Percentiles rank a stretch among this genome's conserved stretches.
Conservation (phyloP, 2,888 invertebrate genomes). For the Disparrhopalites patrizii region DNA sequence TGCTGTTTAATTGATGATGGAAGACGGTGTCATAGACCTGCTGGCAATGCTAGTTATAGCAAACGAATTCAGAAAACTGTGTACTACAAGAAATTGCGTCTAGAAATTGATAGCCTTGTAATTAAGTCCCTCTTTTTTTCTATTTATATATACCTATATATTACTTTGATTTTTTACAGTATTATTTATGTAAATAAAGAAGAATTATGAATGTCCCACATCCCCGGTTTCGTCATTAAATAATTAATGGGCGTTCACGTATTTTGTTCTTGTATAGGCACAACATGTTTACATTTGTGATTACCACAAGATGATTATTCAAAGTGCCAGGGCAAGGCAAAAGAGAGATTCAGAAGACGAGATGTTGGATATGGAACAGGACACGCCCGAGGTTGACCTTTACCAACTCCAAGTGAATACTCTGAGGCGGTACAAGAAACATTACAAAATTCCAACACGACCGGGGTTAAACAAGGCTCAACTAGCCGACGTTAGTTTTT, state of each 20-base stretch:
- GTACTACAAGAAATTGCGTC: conserved; percentile 80
- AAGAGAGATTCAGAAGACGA: conserved; percentile 93
- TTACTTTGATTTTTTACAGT: not conserved
- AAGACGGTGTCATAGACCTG: conserved; percentile 78
- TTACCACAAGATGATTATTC: conserved; percentile 91
- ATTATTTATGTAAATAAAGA: too few species aligned
- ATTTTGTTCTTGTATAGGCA: conserved; percentile 60
- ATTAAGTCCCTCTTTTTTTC: not conserved
- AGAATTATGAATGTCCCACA: too few species aligned
- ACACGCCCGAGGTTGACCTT: conserved; percentile 87
- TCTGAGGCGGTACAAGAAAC: conserved; percentile 85
- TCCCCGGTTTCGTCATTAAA: not conserved
- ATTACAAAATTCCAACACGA: conserved; percentile 84
- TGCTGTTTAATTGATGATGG: conserved; percentile 90
- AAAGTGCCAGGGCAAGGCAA: conserved; percentile 84
- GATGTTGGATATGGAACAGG: conserved; percentile 84
- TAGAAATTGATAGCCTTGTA: conserved; percentile 76
- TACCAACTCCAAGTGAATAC: conserved; percentile 91
- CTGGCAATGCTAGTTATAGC: conserved; percentile 93
- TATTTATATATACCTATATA: not conserved
- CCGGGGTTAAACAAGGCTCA: conserved; percentile 93
- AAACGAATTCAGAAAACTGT: conserved; percentile 95
- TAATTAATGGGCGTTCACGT: conserved; percentile 37
- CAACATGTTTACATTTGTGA: conserved; percentile 96
- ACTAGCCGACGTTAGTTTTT: conserved; percentile 78